Evolutionary conservation across 2,888 invertebrate species (phyloP).

Genomic region (Apodemia mormo): DNA sequence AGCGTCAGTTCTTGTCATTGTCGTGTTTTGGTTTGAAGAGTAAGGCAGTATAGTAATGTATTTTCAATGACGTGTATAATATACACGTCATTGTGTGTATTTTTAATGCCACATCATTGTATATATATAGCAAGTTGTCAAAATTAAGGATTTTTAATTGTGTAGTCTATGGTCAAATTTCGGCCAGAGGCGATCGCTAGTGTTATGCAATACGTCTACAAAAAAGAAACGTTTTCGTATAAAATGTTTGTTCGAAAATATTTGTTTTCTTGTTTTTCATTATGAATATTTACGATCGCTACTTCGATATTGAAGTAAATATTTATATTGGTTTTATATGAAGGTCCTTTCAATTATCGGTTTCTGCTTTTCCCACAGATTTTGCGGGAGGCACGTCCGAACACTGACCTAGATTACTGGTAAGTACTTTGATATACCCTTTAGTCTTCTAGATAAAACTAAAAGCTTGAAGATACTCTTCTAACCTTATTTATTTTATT

Average conservation of each 20-base stretch:
- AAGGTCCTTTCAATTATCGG: not conserved
- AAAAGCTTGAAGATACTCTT: not conserved
- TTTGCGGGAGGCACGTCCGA: not conserved
- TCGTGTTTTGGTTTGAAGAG: too few relatives aligned
- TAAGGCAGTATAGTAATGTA: too few relatives aligned
- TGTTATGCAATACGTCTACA: not conserved
- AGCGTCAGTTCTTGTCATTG: too few relatives aligned
- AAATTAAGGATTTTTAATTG: too few relatives aligned
- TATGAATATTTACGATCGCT: not conserved
- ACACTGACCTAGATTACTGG: not conserved
- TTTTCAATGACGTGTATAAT: too few relatives aligned
- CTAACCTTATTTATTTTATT: not conserved
- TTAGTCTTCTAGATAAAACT: not conserved
- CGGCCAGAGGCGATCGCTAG: too few relatives aligned
- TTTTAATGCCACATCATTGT: too few relatives aligned
- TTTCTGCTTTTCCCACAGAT: not conserved
- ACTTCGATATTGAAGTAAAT: not conserved
- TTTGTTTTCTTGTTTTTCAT: not conserved
- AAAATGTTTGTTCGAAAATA: not conserved
- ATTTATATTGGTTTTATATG: conserved; percentile 3
- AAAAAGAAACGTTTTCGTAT: not conserved
- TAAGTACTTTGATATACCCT: not conserved
- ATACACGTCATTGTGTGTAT: too few relatives aligned
- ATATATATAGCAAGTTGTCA: too few relatives aligned
- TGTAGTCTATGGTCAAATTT: too few relatives aligned